Percentiles rank a stretch among this genome's conserved stretches.
Conservation (phyloP, 2,888 invertebrate species). For the Polia nebulosa region DNA sequence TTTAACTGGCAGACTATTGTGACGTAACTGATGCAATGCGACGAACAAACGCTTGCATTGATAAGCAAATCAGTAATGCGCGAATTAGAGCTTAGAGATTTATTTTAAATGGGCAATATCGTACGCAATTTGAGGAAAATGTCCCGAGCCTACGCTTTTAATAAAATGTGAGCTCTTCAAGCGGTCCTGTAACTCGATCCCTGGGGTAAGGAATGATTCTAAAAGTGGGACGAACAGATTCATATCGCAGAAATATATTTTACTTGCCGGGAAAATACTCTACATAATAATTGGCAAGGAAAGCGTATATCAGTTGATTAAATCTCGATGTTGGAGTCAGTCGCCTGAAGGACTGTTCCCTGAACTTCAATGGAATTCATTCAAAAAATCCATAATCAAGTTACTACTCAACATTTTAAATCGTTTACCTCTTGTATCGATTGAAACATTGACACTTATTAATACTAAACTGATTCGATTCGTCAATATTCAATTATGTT, state of each 20-base stretch:
- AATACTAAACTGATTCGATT: conserved; percentile 40
- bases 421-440: conserved; percentile 4
- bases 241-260: conserved; percentile 44
- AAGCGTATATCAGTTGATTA: conserved; percentile 32
- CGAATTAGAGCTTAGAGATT: conserved; percentile 41
- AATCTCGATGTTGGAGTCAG: conserved; percentile 26
- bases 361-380: no score
- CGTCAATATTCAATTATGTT: conserved; percentile 49
- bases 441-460: conserved; percentile 46
- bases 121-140: conserved; percentile 26
- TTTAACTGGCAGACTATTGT: conserved; percentile 59
- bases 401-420: not conserved
- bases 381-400: not conserved
- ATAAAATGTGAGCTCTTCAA: conserved; percentile 48
- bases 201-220: conserved; percentile 38
- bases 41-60: conserved; percentile 61
- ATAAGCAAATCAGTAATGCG: conserved; percentile 50
- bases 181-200: conserved; percentile 43
- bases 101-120: conserved; percentile 41
- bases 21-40: conserved; percentile 72
- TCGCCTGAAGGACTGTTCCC: not conserved
- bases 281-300: conserved; percentile 36
- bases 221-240: conserved; percentile 47
- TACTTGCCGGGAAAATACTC: conserved; percentile 32
- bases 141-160: conserved; percentile 29